These are phyloP conservation scores for Phenganax subtilis DNA, from an alignment of 92 coral and sea anemone species.

Conservation along the genomic window DNA sequence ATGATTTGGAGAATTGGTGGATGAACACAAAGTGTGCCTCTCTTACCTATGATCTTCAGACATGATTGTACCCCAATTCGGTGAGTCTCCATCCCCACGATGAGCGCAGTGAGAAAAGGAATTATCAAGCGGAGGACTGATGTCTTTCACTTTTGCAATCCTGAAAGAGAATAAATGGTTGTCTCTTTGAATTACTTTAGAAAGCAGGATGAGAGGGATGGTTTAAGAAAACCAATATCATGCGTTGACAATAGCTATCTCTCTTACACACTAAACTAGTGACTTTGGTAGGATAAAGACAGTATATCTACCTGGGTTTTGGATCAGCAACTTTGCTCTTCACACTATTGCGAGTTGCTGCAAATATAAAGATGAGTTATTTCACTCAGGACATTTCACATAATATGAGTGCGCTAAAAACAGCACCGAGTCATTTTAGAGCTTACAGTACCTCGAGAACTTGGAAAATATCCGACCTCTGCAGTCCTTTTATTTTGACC, in stretches of 20 bases:
- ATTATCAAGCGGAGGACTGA: conserved; percentile 34
- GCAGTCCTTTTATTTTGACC: conserved; percentile 87
- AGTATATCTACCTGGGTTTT: conserved; percentile 2
- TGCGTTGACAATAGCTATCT: background rate
- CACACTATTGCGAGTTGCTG: conserved; percentile 8
- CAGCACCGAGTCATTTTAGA: background rate
- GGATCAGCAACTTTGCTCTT: conserved; percentile 16
- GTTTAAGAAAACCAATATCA: background rate
- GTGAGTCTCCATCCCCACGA: conserved; percentile 22
- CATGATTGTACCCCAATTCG: conserved; percentile 34
- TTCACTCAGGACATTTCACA: background rate
- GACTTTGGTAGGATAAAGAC: background rate
- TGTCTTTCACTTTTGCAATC: conserved; percentile 30
- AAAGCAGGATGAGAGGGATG: too few relatives aligned
- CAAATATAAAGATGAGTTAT: background rate
- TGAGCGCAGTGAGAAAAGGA: conserved; percentile 33
- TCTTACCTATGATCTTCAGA: background rate
- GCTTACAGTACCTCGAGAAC: conserved; percentile 42
- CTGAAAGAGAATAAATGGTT: background rate
- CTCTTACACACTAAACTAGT: background rate
- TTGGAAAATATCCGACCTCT: conserved; percentile 85
- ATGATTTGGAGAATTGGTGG: too few relatives aligned
- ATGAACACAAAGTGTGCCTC: too few relatives aligned
- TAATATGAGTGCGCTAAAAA: background rate
- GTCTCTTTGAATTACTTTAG: too few relatives aligned